Conservation (phyloP, 2,888 invertebrate genomes). For the Muschampia plurimacula region DNA sequence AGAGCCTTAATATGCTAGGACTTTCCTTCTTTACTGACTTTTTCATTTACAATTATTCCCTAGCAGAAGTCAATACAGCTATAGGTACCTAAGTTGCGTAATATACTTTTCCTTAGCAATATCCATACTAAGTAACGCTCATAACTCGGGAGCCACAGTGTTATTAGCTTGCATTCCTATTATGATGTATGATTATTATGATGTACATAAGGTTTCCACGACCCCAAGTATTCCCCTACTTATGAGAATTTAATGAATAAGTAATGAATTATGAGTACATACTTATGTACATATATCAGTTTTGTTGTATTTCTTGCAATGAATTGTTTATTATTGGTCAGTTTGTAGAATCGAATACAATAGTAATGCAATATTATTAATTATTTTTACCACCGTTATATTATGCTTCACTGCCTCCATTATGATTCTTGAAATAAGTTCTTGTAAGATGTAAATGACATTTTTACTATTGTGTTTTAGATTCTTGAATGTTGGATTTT, state of each 20-base stretch:
- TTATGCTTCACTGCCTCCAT: neutral
- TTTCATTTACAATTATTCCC: neutral
- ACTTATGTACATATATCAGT: neutral
- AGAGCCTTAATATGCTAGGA: neutral
- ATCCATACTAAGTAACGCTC: neutral
- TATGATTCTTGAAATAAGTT: too few species aligned
- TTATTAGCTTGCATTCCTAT: conserved; percentile 20
- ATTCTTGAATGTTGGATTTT: neutral
- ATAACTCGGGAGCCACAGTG: conserved; percentile 7
- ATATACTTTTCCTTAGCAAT: neutral
- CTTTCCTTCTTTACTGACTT: neutral
- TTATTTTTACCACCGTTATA: neutral
- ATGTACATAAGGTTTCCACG: conserved; percentile 42
- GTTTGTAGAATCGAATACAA: neutral
- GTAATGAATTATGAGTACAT: neutral
- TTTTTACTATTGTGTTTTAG: neutral
- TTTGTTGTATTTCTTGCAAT: neutral
- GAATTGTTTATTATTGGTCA: neutral
- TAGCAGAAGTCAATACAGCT: neutral
- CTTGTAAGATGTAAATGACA: too few species aligned
- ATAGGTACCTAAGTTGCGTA: neutral
- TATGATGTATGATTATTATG: neutral
- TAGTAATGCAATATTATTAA: neutral
- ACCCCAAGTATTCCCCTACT: conserved; percentile 47
- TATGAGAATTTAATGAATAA: neutral